Evolutionary conservation across 2,797 vertebrate species (phyloP).

Genomic region (Discoglossus pictus): DNA sequence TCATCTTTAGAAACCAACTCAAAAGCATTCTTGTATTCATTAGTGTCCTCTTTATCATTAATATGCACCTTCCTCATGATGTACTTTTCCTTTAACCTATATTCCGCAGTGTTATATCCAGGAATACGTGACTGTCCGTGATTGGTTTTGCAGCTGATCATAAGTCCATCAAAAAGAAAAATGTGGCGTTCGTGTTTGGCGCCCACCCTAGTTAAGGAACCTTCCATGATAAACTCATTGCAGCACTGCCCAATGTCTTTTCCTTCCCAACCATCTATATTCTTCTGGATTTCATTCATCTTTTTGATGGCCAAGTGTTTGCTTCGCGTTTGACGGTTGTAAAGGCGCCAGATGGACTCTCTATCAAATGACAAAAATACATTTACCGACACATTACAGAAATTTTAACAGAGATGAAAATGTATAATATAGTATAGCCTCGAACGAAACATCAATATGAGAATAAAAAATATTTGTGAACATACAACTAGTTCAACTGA

Average conservation of each 20-base stretch:
- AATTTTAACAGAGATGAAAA: no score
- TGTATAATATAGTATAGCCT: no score
- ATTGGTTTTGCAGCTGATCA: constrained; percentile 95
- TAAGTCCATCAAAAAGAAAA: constrained; percentile 96
- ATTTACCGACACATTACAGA: no score
- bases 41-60: constrained; percentile 84
- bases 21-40: constrained; percentile 83
- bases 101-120: constrained; percentile 87
- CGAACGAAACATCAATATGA: no score
- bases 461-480: no score
- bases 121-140: constrained; percentile 88
- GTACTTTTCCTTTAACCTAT: constrained; percentile 94
- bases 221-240: constrained; percentile 96
- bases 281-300: constrained; percentile 98
- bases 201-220: constrained; percentile 81
- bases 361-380: constrained; percentile 61
- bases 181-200: constrained; percentile 96
- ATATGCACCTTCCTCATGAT: constrained; percentile 89
- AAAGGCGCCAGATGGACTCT: constrained; percentile 87
- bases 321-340: constrained; percentile 88
- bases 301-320: constrained; percentile 96
- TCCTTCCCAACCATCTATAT: constrained; percentile 98
- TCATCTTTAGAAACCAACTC: constrained; percentile 91
- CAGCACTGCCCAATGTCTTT: constrained; percentile 98
- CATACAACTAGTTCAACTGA: no score